Evolutionary conservation across 2,888 invertebrate genomes (phyloP).

Genomic region (Sarcophaga subvicina): DNA sequence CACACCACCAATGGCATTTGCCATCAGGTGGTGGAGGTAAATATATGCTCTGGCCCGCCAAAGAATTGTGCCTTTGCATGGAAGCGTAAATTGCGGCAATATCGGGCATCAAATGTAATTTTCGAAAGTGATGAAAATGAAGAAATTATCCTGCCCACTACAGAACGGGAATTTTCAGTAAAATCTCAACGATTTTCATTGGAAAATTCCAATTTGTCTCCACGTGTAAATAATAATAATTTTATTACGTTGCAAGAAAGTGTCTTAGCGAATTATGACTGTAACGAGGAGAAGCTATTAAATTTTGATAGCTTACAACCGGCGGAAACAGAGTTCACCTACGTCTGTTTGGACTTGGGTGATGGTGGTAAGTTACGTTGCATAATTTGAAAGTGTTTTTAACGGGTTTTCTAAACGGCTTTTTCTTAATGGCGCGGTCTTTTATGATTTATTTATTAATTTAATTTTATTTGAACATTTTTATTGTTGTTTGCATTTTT

Average conservation of each 20-base stretch:
- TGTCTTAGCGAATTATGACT: background rate
- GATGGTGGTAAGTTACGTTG: conserved; percentile 51
- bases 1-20: conserved; percentile 70
- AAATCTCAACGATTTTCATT: conserved; percentile 26
- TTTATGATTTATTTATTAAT: background rate
- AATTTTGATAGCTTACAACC: conserved; percentile 15
- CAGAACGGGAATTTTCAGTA: conserved; percentile 66
- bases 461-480: conserved; percentile 1
- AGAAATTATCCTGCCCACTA: conserved; percentile 18
- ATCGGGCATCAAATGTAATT: background rate
- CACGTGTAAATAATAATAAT: conserved; percentile 43
- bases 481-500: background rate
- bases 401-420: background rate
- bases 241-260: conserved; percentile 36
- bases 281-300: conserved; percentile 23
- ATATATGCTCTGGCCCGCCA: conserved; percentile 65
- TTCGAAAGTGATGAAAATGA: conserved; percentile 39
- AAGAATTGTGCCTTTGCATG: conserved; percentile 71
- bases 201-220: background rate
- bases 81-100: conserved; percentile 71
- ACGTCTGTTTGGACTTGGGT: background rate
- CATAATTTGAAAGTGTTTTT: background rate
- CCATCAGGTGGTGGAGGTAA: conserved; percentile 71
- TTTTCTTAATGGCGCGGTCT: conserved; percentile 10
- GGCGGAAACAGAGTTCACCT: conserved; percentile 21